Percentiles rank a stretch among this genome's conserved stretches.
phyloP scores from a whole-genome alignment of 2,888 invertebrate genomes.

The Oasisia sp. region DNA sequence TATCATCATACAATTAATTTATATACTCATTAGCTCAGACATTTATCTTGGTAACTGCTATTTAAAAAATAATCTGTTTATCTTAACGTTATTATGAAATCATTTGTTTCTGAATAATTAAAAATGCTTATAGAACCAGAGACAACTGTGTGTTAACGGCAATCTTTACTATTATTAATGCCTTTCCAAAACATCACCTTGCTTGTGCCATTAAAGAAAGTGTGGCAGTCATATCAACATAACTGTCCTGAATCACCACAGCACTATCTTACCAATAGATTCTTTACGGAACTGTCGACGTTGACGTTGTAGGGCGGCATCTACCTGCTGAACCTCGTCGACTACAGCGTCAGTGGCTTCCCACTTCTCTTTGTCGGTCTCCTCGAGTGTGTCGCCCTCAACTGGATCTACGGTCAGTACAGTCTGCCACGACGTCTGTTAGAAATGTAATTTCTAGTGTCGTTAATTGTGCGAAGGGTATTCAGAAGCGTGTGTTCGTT shows the following conservation, averaged over 20 bases:
- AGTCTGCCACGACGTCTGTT: too few species aligned
- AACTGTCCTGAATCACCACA: not conserved
- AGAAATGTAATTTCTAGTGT: too few species aligned
- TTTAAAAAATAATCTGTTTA: not conserved
- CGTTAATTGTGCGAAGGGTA: too few species aligned
- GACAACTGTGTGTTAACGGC: not conserved
- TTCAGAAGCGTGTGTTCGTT: too few species aligned
- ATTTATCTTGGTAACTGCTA: not conserved
- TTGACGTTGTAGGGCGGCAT: conserved; percentile 39
- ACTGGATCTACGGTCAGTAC: conserved; percentile 41
- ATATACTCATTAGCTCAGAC: too few species aligned
- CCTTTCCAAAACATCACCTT: not conserved
- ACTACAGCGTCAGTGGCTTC: conserved; percentile 42
- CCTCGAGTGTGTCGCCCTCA: conserved; percentile 34
- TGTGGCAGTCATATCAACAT: not conserved
- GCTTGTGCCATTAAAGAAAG: not conserved
- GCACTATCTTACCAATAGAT: not conserved
- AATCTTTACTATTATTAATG: not conserved
- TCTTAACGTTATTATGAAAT: too few species aligned
- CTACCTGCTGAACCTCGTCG: conserved; percentile 42
- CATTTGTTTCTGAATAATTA: too few species aligned
- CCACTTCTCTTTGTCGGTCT: conserved; percentile 41
- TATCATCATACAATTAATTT: too few species aligned
- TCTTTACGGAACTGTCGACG: not conserved
- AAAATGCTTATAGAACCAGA: too few species aligned